Conservation (phyloP, 2,797 vertebrate genomes). For the Gymnocypris eckloni region DNA sequence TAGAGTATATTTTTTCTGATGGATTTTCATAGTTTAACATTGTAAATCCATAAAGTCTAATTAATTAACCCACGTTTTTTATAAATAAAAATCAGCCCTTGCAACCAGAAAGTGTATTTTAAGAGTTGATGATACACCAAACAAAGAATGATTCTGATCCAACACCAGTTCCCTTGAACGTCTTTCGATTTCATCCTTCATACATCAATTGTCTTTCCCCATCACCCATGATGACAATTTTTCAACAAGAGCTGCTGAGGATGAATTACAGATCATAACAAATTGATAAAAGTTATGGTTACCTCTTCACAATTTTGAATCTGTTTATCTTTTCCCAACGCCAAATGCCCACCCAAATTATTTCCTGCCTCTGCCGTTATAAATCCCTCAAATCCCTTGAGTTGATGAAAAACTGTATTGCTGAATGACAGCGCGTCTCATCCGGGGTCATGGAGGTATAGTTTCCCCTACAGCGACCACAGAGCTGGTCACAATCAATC, state of each 20-base stretch:
- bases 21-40: neutral
- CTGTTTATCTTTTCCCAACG: neutral
- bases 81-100: neutral
- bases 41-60: neutral
- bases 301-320: neutral
- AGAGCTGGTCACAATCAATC: slow-evolving; percentile 34
- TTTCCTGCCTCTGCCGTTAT: neutral
- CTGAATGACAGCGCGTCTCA: slow-evolving; percentile 27
- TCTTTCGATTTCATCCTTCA: neutral
- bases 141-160: neutral
- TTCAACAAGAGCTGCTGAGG: neutral
- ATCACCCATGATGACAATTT: neutral
- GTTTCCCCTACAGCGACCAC: slow-evolving; percentile 10
- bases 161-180: neutral
- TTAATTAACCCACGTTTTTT: neutral
- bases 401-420: slow-evolving; percentile 23
- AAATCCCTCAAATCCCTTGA: slow-evolving; percentile 21
- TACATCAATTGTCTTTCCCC: neutral
- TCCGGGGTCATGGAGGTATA: slow-evolving; percentile 20
- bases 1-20: neutral
- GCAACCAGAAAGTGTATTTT: neutral
- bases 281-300: neutral
- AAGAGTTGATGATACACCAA: too few relatives aligned
- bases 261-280: neutral
- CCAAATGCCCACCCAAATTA: neutral